Conservation (phyloP, 2,797 vertebrate species). For the Sphenopsis melanotis region DNA sequence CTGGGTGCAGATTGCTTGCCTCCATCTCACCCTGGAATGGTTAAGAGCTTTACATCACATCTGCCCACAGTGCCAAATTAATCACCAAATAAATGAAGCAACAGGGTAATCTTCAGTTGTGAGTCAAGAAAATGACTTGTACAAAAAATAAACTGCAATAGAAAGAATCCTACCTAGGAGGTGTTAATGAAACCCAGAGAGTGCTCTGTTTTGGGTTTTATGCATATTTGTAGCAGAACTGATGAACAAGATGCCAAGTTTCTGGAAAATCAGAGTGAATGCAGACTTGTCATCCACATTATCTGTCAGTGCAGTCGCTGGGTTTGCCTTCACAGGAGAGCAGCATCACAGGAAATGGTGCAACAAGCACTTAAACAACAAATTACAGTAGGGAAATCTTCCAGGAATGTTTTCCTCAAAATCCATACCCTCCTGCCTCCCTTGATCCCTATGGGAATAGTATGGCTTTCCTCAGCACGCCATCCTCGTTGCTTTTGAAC, state of each 20-base stretch:
- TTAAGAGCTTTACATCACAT: conserved; percentile 47
- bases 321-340: not conserved
- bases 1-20: conserved; percentile 29
- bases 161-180: conserved; percentile 20
- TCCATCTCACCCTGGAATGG: conserved; percentile 4
- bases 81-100: conserved; percentile 46
- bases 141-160: not conserved
- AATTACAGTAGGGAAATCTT: not conserved
- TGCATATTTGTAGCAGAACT: not conserved
- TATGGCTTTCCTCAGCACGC: not conserved
- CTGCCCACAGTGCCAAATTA: conserved; percentile 30
- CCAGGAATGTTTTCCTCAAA: not conserved
- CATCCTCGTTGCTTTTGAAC: not conserved
- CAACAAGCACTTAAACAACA: not conserved
- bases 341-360: not conserved
- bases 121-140: conserved; percentile 3
- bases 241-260: not conserved
- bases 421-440: not conserved
- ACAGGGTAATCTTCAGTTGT: conserved; percentile 2
- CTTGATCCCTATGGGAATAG: not conserved
- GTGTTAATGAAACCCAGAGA: not conserved
- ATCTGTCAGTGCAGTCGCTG: not conserved
- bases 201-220: not conserved
- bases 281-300: not conserved
- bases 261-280: not conserved